Evolutionary conservation across 1,140 invertebrate species (phyloP).

Genomic region (Brachystomella parvula): DNA sequence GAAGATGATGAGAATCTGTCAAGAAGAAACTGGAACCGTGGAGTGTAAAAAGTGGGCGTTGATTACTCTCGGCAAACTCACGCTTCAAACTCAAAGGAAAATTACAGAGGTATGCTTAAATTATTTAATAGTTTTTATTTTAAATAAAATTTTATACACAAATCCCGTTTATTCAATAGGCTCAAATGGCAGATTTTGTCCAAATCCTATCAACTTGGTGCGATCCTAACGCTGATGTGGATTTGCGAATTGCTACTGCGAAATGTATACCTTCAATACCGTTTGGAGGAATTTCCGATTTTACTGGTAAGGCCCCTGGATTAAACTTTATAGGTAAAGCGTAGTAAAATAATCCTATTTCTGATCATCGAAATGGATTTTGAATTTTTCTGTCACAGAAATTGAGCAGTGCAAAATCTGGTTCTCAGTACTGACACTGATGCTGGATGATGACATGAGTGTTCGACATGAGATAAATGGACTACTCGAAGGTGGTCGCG

Average conservation of each 20-base stretch:
- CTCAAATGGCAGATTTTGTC: background rate
- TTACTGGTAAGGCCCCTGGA: constrained; percentile 10
- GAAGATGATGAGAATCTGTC: background rate
- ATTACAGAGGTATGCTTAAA: background rate
- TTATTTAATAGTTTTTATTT: constrained; percentile 1
- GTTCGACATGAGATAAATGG: constrained; percentile 21
- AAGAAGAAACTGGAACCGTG: background rate
- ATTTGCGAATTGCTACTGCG: constrained; percentile 20
- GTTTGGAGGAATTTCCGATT: background rate
- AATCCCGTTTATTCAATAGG: background rate
- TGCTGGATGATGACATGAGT: constrained; percentile 31
- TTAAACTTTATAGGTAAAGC: background rate
- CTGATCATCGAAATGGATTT: background rate
- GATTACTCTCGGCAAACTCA: background rate
- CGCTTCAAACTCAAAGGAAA: background rate
- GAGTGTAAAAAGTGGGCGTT: background rate
- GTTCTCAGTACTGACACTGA: constrained; percentile 21
- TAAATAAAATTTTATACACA: background rate
- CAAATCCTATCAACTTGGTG: constrained; percentile 6
- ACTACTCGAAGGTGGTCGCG: constrained; percentile 11
- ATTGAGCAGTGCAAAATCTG: constrained; percentile 28
- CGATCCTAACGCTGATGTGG: constrained; percentile 20
- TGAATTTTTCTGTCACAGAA: constrained; percentile 17
- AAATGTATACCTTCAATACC: constrained; percentile 18
- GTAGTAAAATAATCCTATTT: background rate